Base-by-base conservation (phyloP, 2,797 vertebrate genomes). In the Paramormyrops hopkinsi region DNA sequence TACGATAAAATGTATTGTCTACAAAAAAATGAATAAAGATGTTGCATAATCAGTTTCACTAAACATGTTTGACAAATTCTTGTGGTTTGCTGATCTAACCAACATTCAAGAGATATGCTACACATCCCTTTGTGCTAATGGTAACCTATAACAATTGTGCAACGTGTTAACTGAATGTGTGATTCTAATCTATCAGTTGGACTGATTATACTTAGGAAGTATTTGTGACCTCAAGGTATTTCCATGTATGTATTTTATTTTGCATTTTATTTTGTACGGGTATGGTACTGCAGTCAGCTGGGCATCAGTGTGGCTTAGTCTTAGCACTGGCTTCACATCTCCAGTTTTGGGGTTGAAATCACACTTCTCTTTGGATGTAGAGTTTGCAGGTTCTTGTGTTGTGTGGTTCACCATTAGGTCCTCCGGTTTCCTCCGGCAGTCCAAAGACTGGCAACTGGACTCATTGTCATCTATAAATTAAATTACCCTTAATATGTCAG, bases 11-110 rank as follows among this genome's bases (percentile, higher is more conserved):
- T 89, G 88, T 89, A 88, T 86, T 86, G 54, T 86, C 59, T 29
- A 90, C 84, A 88, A 73, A 88, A 65, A 88, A 65, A 46, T 51
- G 54, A 89, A 89, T 89, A 89, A 89, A 89, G 84, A 85, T 86
- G 88, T 48, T 89, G 88, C 54, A 86, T 89, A 89, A 85, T 89
- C 62, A 53, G 86, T 89, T 89, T 86, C 59, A 53, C 83, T 69
- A 69, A 86, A 53, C 19, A 69, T 73, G 46, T 53, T 29, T 41
- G n/a, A 85, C n/a, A 51, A 56, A 59, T 14, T 89, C 9, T 41
- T 62, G 22, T 65, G 25, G 22, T 29, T n/a, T 84, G 2, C 59
- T 12, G 41, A n/a, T 41, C 69, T 41, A 76, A 33, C 29, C 12
- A n/a, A 46, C 76, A 82, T 82, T 8, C 17, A 82, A 46, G 41